phyloP scores from a whole-genome alignment of 2,888 invertebrate genomes.

The Hedya salicella region DNA sequence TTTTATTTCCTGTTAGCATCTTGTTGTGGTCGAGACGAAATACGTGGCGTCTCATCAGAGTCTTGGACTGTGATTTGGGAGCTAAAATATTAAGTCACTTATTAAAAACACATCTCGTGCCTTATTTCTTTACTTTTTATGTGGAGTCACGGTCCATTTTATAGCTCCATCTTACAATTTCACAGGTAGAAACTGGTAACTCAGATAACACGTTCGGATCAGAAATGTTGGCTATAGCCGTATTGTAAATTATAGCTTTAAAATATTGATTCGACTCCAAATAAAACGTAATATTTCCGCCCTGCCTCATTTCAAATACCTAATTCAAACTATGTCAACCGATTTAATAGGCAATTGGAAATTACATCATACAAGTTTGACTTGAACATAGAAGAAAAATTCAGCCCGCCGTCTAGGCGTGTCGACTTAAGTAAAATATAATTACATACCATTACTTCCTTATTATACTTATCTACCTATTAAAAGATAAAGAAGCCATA shows the following conservation, averaged over 20 bases:
- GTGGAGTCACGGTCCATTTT: constrained; percentile 20
- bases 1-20: constrained; percentile 78
- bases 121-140: constrained; percentile 17
- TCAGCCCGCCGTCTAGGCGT: too few species aligned
- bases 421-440: too few species aligned
- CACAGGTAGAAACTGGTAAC: constrained; percentile 16
- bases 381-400: too few species aligned
- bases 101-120: constrained; percentile 20
- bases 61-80: constrained; percentile 34
- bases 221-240: not conserved
- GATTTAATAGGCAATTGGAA: too few species aligned
- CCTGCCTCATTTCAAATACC: too few species aligned
- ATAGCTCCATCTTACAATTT: constrained; percentile 9
- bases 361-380: too few species aligned
- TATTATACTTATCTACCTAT: not conserved
- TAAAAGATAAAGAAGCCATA: not conserved
- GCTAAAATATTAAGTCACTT: constrained; percentile 35
- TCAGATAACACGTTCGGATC: not conserved
- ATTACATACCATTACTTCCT: not conserved
- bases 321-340: too few species aligned
- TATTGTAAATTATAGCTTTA: not conserved
- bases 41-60: constrained; percentile 38
- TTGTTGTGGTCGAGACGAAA: constrained; percentile 50
- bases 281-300: not conserved
- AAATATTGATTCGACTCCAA: not conserved